A percentile compares a stretch with the other conserved stretches of the same genome.
phyloP scores from a whole-genome alignment of 2,113 vertebrate species.

The Erythrocercus mccallii region DNA sequence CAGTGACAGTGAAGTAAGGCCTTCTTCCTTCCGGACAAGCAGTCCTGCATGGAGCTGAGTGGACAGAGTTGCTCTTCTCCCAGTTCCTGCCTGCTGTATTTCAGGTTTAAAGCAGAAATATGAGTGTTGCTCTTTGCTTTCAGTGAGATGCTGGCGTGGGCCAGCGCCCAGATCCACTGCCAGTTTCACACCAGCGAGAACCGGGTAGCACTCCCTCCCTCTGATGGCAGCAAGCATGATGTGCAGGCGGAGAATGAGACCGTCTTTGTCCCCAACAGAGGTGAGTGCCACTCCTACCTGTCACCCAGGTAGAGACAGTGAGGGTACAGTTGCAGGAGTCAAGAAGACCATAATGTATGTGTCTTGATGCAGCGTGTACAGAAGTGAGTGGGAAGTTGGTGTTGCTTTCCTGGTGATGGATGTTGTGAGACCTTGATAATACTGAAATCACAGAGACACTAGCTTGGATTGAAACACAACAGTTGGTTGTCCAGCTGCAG shows the following conservation, averaged over 20 bases:
- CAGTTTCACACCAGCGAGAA: slow-evolving; percentile 95
- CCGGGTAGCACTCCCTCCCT: slow-evolving; percentile 84
- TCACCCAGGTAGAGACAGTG: accelerated
- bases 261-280: slow-evolving; percentile 94
- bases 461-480: not conserved
- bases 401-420: not conserved
- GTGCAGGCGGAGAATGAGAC: slow-evolving; percentile 96
- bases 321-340: not conserved
- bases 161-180: slow-evolving; percentile 97
- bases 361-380: accelerated
- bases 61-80: not conserved
- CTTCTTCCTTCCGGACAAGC: not conserved
- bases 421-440: not conserved
- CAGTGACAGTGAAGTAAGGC: not conserved
- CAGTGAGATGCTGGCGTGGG: slow-evolving; percentile 97
- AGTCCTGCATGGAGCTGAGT: not conserved
- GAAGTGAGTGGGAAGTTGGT: accelerated
- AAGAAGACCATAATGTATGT: accelerated
- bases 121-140: not conserved
- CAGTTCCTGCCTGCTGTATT: not conserved
- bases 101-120: not conserved
- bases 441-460: not conserved
- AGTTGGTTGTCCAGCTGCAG: not conserved
- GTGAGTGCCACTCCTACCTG: slow-evolving; percentile 66
- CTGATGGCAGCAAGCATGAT: slow-evolving; percentile 86